Evolutionary conservation across 2,888 invertebrate species (phyloP).

Genomic region (Lochmaea capreae): DNA sequence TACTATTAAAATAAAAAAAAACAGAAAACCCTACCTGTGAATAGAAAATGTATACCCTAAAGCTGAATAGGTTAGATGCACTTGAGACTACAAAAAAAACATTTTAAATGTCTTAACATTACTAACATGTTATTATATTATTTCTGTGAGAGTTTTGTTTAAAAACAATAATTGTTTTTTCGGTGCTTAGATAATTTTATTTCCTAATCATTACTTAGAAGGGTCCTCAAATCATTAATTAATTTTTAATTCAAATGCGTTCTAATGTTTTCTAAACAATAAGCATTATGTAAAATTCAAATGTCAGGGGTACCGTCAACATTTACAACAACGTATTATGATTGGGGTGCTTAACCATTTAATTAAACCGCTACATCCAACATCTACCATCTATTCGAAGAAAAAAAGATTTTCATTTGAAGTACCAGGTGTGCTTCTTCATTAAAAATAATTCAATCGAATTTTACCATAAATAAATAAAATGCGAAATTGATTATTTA

Average conservation of each 20-base stretch:
- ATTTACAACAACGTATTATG: background rate
- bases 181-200: slow-evolving; percentile 11
- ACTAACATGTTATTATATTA: slow-evolving; percentile 16
- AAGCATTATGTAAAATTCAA: background rate
- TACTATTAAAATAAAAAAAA: slow-evolving; percentile 19
- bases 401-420: background rate
- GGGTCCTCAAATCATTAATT: slow-evolving; percentile 5
- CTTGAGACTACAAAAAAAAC: slow-evolving; percentile 13
- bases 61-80: slow-evolving; percentile 7
- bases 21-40: slow-evolving; percentile 15
- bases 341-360: background rate
- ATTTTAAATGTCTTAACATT: background rate
- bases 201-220: slow-evolving; percentile 9
- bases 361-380: background rate
- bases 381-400: background rate
- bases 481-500: background rate
- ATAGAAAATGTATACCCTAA: slow-evolving; percentile 16
- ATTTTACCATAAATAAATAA: background rate
- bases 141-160: slow-evolving; percentile 3
- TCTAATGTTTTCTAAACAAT: slow-evolving; percentile 19
- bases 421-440: background rate
- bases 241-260: slow-evolving; percentile 1
- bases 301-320: slow-evolving; percentile 2
- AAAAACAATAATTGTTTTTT: slow-evolving; percentile 13
- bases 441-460: slow-evolving; percentile 3